Base-by-base conservation (phyloP, 2,888 invertebrate species). In the Cyrtodaria siliqua region DNA sequence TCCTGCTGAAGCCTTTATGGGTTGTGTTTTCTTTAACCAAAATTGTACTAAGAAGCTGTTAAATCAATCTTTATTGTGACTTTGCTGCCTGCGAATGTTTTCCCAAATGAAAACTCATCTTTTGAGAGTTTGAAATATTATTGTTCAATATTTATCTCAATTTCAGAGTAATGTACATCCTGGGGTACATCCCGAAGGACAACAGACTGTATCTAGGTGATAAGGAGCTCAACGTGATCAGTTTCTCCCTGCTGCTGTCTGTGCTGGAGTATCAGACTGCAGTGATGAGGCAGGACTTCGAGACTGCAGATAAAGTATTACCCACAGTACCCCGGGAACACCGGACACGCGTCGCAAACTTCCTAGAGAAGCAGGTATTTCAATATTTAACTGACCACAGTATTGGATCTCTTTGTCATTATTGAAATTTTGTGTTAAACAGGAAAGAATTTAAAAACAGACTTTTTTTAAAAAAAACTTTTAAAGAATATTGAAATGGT, bases 201-300 rank as follows among this genome's bases (percentile, higher is more conserved):
- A 99, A 99, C 94, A 93, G 98, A 82, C 94, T 99, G 52, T 99
- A 99, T 93, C 94, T 99, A 57, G 97, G 98, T 82, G 99, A 99
- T 94, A 99, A 99, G 92, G 99, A 99, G 94, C 94, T 99, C 77
- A 98, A 98, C 89, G 96, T 93, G 8, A 89, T 92, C 55, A 98
- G 98, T 79, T 99, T 97, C 93, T 94, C 94, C 42, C 92, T 95
- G 59, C 95, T 99, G 74, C 94, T 99, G 52, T 97, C 99, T 1
- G 99, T 99, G 14, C 95, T 99, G 64, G 99, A 99, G 93, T 99
- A 99, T 93, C 99, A 99, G 94, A 99, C 99, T 16, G 99, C 99
- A n/a, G 99, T 99, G 27, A 99, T 99, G 99, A 95, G 99, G 79
- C 95, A 96, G 73, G 99, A 99, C 93, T 99, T 99, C 92, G 97